Conservation (phyloP, 1,140 invertebrate species). For the Drosophila eugracilis region DNA sequence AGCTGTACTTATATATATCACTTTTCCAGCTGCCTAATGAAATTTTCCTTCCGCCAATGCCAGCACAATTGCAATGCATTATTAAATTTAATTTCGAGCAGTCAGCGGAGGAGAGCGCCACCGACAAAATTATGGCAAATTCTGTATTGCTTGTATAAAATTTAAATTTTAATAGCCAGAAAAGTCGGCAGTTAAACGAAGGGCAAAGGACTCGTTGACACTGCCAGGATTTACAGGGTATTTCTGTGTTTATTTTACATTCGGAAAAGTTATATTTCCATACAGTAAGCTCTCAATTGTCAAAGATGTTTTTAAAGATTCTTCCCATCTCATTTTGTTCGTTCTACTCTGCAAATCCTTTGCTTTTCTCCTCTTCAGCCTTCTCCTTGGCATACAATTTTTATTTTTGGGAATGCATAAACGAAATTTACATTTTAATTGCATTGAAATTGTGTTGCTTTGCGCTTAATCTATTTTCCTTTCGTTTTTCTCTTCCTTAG, state of each 20-base stretch:
- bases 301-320: too few species aligned
- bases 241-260: not conserved
- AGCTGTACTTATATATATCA: conserved; percentile 7
- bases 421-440: conserved; percentile 81
- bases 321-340: too few species aligned
- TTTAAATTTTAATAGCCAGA: conserved; percentile 74
- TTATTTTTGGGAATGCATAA: conserved; percentile 60
- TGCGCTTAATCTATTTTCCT: conserved; percentile 71
- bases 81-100: conserved; percentile 76
- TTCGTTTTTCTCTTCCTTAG: conserved; percentile 34
- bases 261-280: not conserved
- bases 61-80: conserved; percentile 60
- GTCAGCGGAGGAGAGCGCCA: conserved; percentile 1
- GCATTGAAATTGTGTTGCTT: conserved; percentile 71
- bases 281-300: not conserved
- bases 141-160: conserved; percentile 58
- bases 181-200: conserved; percentile 15
- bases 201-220: conserved; percentile 29
- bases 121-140: conserved; percentile 71
- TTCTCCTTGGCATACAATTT: not conserved
- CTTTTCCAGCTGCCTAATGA: conserved; percentile 38
- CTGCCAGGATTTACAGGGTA: not conserved
- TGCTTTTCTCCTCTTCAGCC: conserved; percentile 6
- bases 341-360: conserved; percentile 8
- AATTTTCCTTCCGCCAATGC: conserved; percentile 46